phyloP scores from a whole-genome alignment of 2,888 invertebrate genomes.

The Thumatha senex region DNA sequence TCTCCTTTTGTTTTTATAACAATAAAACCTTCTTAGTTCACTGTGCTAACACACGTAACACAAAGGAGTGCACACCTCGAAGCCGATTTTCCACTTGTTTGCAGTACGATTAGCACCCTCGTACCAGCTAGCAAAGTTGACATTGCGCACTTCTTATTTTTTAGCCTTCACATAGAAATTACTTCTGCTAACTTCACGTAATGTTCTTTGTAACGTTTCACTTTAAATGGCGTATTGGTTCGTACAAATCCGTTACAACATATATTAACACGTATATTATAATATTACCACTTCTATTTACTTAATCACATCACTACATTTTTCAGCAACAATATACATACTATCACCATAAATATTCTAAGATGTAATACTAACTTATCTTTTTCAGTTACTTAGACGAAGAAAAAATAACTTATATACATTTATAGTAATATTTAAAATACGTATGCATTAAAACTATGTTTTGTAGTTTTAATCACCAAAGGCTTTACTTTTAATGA shows the following conservation, averaged over 20 bases:
- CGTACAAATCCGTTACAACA: slow-evolving; percentile 34
- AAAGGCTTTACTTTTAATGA: background rate
- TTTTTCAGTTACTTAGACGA: too few relatives aligned
- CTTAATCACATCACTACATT: slow-evolving; percentile 27
- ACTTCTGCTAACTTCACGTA: slow-evolving; percentile 55
- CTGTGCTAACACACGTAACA: slow-evolving; percentile 67
- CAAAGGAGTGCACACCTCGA: slow-evolving; percentile 59
- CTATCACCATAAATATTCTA: too few relatives aligned
- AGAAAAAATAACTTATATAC: too few relatives aligned
- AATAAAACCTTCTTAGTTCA: slow-evolving; percentile 55
- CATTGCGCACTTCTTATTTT: slow-evolving; percentile 77
- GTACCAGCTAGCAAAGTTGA: slow-evolving; percentile 72
- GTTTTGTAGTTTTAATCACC: too few relatives aligned
- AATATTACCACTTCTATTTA: slow-evolving; percentile 9
- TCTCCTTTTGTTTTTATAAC: slow-evolving; percentile 59
- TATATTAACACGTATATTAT: slow-evolving; percentile 22
- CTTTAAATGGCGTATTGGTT: slow-evolving; percentile 43
- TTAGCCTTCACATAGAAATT: slow-evolving; percentile 70
- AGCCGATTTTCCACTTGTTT: slow-evolving; percentile 69
- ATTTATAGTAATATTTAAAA: too few relatives aligned
- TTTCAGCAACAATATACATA: background rate
- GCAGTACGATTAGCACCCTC: slow-evolving; percentile 73
- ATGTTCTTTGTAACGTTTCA: slow-evolving; percentile 52
- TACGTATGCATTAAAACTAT: too few relatives aligned
- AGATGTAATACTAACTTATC: too few relatives aligned